Evolutionary conservation across 2,113 vertebrate genomes (phyloP).

Genomic region (Ivindomyrus marchei): DNA sequence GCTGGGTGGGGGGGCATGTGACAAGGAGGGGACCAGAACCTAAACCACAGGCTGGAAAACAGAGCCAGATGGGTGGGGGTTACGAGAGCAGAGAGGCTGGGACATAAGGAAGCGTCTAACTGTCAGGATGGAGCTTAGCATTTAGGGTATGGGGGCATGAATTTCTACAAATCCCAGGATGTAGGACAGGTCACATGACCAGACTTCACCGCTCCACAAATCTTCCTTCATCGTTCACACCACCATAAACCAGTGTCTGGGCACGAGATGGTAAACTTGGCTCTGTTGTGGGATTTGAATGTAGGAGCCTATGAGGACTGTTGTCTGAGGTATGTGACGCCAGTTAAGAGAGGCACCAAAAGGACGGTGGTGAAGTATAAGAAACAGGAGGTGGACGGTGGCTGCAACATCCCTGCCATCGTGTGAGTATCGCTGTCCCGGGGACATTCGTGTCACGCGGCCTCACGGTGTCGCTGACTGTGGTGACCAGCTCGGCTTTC

Average conservation of each 20-base stretch:
- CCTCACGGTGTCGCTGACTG: neutral
- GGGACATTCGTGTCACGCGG: neutral
- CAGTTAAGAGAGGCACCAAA: rapidly evolving
- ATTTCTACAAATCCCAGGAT: neutral
- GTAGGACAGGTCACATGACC: neutral
- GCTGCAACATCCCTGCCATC: conserved; percentile 59
- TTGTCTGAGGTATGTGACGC: conserved; percentile 49
- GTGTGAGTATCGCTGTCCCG: conserved; percentile 43
- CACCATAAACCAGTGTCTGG: neutral
- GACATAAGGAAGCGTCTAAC: neutral
- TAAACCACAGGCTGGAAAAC: neutral
- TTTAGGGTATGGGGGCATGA: neutral
- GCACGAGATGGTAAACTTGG: neutral
- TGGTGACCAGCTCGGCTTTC: neutral
- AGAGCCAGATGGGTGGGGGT: neutral
- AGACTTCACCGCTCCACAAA: neutral
- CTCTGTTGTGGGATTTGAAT: neutral
- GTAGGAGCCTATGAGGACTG: conserved; percentile 61
- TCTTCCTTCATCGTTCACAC: neutral
- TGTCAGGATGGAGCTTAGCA: neutral
- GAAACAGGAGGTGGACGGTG: conserved; percentile 50
- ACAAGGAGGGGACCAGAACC: neutral
- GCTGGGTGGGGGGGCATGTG: neutral
- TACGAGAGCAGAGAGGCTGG: neutral
- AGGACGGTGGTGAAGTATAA: conserved; percentile 40